Base-by-base conservation (phyloP, 2,888 invertebrate genomes). In the Napeogenes sylphis region DNA sequence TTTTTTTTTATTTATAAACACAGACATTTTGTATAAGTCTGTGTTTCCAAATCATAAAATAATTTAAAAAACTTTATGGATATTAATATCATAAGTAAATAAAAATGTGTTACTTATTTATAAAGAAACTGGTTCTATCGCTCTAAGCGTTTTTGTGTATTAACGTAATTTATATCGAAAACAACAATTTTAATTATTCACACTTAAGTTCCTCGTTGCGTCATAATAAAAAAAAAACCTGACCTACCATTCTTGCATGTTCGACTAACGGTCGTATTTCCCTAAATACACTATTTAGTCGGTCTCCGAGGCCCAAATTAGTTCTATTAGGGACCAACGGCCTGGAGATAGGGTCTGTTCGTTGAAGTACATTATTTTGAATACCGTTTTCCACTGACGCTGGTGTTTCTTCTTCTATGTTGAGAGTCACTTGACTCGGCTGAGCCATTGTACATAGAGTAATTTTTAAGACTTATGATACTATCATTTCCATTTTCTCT, bases 211-310 rank as follows among this genome's bases (percentile, higher is more conserved):
- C 30, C 10, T 45, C 47, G 55, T 68, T 67, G 64, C 63, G 66
- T 71, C 63, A 65, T 61, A 57, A 12, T 45, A 13, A 42, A 42
- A 42, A 4, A 14, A 4, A 32, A 60, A 4, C 14, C 55, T 13
- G 55, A 58, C 59, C 79, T 83, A 91, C 91, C 83, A 88, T 91
- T 63, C 92, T 87, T 58, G 93, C 93, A 75, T 93, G 91, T 81
- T 93, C 93, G 13, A 94, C 92, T 5, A 93, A 83, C n/a, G 93
- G 94, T 73, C 93, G 90, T 59, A 94, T 93, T 81, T 93, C 94
- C 73, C 93, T 91, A 67, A 94, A 87, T 21, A 90, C 88, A 76
- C 76, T 87, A 65, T 86, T 87, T 32, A 90, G 79, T 21, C 90
- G 84, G 67, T 90, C 90, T 13, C 89, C 88, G 51, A 90, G 75